Percentiles rank a stretch among this genome's conserved stretches.
These are phyloP conservation scores for Mizuhopecten yessoensis DNA, from an alignment of 1,140 invertebrate species.

Conservation along the genomic window DNA sequence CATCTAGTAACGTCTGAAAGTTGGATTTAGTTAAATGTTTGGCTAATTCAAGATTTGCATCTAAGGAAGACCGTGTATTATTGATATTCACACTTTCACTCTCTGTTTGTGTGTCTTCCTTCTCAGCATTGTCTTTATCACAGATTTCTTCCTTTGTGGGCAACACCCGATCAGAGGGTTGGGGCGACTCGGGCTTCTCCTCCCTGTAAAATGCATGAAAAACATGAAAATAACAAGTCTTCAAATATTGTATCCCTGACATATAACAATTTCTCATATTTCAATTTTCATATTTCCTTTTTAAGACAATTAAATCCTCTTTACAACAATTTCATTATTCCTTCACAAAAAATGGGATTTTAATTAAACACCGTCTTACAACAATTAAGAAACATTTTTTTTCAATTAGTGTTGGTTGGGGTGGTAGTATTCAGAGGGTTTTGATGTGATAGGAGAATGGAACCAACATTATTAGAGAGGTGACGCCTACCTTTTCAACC, in stretches of 20 bases:
- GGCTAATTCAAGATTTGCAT: neutral
- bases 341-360: too few relatives aligned
- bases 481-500: too few relatives aligned
- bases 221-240: neutral
- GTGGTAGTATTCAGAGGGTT: too few relatives aligned
- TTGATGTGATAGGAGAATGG: too few relatives aligned
- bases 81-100: conserved; percentile 44
- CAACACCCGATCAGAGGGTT: neutral
- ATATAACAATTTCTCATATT: too few relatives aligned
- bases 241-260: neutral
- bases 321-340: too few relatives aligned
- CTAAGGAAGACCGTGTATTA: neutral
- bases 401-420: too few relatives aligned
- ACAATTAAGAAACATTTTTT: too few relatives aligned
- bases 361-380: too few relatives aligned
- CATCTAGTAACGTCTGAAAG: conserved; percentile 59
- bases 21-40: conserved; percentile 50
- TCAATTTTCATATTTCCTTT: too few relatives aligned
- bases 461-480: too few relatives aligned
- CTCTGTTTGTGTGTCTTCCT: conserved; percentile 47
- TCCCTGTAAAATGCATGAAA: conserved; percentile 26
- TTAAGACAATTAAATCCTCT: too few relatives aligned
- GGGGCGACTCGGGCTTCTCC: conserved; percentile 10
- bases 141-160: conserved; percentile 38
- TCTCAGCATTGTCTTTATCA: conserved; percentile 43